These are phyloP conservation scores for Tetragonula carbonaria DNA, from an alignment of 2,888 invertebrate species.

Conservation along the genomic window DNA sequence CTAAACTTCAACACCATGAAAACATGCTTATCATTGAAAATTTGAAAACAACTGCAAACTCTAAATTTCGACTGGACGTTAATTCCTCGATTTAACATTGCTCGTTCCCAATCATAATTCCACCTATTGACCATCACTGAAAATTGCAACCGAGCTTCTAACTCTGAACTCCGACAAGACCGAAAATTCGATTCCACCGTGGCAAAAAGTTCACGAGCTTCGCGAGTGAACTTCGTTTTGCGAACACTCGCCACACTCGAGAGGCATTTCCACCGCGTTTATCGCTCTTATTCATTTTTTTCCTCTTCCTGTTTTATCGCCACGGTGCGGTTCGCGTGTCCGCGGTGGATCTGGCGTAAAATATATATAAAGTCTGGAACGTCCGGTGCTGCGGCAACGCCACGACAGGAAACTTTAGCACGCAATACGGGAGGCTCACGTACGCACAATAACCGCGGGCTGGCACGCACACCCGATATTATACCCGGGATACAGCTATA, in stretches of 20 bases:
- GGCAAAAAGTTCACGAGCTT: no score
- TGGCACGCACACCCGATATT: conserved; percentile 34
- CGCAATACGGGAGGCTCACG: conserved; percentile 34
- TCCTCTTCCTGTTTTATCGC: conserved; percentile 32
- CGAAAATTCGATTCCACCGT: no score
- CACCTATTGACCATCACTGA: no score
- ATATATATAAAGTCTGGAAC: conserved; percentile 47
- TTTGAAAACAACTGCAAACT: no score
- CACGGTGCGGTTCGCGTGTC: conserved; percentile 32
- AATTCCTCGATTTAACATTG: no score
- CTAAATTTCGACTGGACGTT: no score
- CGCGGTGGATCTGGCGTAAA: conserved; percentile 38
- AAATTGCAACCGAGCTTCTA: no score
- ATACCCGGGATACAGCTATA: neutral
- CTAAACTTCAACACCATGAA: no score
- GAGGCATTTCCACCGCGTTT: neutral
- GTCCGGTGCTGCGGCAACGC: conserved; percentile 32
- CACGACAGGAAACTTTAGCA: conserved; percentile 34
- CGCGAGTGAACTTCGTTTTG: no score
- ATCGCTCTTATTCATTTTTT: neutral
- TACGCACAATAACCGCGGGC: conserved; percentile 47
- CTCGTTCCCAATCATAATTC: no score
- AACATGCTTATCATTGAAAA: no score
- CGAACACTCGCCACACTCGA: neutral
- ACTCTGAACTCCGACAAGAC: no score